Percentiles rank a stretch among this genome's conserved stretches.
These are phyloP conservation scores for Lissocephala sabroskyi DNA, from an alignment of 2,888 invertebrate genomes.

Conservation along the genomic window DNA sequence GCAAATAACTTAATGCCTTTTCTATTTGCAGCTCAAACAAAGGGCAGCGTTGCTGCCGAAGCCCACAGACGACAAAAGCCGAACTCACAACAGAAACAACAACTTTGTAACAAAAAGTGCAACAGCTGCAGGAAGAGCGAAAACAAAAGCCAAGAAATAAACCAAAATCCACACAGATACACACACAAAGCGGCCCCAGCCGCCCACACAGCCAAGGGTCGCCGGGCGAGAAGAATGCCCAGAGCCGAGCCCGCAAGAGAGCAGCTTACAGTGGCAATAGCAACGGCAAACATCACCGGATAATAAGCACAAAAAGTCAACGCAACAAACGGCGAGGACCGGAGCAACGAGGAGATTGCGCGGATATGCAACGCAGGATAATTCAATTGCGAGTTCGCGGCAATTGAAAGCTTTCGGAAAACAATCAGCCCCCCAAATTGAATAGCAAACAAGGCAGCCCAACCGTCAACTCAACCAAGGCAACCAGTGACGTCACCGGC, in stretches of 20 bases:
- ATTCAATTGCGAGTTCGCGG: too few relatives aligned
- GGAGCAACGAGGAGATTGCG: background rate
- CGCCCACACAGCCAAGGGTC: background rate
- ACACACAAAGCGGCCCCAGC: conserved; percentile 26
- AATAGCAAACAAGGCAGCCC: background rate
- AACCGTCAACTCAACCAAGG: too few relatives aligned
- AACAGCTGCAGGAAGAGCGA: conserved; percentile 43
- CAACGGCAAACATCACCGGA: conserved; percentile 37
- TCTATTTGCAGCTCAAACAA: conserved; percentile 60
- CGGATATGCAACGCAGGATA: background rate
- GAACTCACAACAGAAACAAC: conserved; percentile 13
- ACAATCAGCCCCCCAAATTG: background rate
- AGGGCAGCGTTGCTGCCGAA: conserved; percentile 10
- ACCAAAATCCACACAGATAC: conserved; percentile 6
- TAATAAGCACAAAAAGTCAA: conserved; percentile 36
- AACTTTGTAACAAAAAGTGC: conserved; percentile 54
- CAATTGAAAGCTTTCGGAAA: background rate
- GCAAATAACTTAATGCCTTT: conserved; percentile 58
- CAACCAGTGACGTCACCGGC: too few relatives aligned
- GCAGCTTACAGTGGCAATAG: conserved; percentile 48
- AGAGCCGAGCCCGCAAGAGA: conserved; percentile 44
- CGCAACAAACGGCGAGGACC: conserved; percentile 5
- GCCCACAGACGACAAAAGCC: background rate
- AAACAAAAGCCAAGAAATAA: conserved; percentile 28
- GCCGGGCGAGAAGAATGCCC: conserved; percentile 35